Evolutionary conservation across 2,888 invertebrate species (phyloP), one percentile per base, ranked within the genome.

Genomic region (Apotomis betuletana): DNA sequence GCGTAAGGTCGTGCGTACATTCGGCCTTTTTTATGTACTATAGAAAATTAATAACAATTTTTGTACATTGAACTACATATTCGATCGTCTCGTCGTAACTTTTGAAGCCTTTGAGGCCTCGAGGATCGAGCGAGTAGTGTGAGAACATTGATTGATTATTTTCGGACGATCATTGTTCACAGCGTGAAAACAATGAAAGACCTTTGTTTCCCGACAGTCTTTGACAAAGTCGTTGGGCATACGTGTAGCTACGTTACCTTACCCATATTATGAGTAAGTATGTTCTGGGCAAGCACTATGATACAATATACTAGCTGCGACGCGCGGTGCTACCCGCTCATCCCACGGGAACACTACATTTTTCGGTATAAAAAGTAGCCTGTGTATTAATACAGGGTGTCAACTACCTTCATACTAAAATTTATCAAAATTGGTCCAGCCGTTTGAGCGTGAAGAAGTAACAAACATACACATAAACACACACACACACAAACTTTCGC

Each of bases 11-110:
- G 68, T 65, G 72, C 80, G 70, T 74, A 70, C 74, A 69, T 64
- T 73, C 74, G 85, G 86, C 86, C 86, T 87, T 85, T 84, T 87
- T 85, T 84, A 78, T 83, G 27, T 83, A 49, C 49, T 60, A 41
- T 67, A 79, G 78, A 81, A 81, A 57, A 82, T 67, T 15, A 81
- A 82, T n/a, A 57, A 65, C 12, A 27, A 65, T 57, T 65, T 46
- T 12, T 46, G 55, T 46, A n/a, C 36, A 55, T 65, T 57, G 57
- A 65, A 46, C 55, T 67, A 58, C 58, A 67, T 67, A 49, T 58
- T 67, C 8, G 15, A 27, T 58, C 12, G 58, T 58, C 13, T 12
- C 46, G 57, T 46, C n/a, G 36, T 8, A 8, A 9, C 49, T 44
- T 8, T n/a, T 12, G 55, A 15, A 13, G 55, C 46, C 36, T 57